Evolutionary conservation across 2,113 vertebrate genomes (phyloP).

Genomic region (Peromyscus californicus): DNA sequence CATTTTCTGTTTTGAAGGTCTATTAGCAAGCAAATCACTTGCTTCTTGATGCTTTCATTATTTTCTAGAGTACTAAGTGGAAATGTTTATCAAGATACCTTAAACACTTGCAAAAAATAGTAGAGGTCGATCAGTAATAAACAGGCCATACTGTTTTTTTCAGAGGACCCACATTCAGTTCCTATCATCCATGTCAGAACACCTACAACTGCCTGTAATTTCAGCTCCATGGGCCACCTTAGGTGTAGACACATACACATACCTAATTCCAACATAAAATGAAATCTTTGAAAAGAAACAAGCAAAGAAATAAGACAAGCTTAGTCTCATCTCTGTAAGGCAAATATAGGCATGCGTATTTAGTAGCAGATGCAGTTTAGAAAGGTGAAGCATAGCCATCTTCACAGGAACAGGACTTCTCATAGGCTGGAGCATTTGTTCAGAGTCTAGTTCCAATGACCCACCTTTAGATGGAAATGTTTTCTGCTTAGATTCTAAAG

Average conservation of each 20-base stretch:
- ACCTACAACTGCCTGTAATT: neutral
- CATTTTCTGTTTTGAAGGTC: constrained; percentile 76
- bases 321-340: constrained; percentile 36
- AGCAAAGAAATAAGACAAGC: constrained; percentile 24
- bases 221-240: neutral
- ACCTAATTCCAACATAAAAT: neutral
- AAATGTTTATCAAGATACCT: constrained; percentile 72
- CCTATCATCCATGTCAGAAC: neutral
- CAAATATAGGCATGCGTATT: constrained; percentile 36
- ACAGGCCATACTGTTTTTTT: neutral
- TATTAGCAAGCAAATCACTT: constrained; percentile 73
- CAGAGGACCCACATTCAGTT: neutral
- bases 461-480: neutral
- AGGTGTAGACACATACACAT: neutral
- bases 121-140: neutral
- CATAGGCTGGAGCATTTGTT: neutral
- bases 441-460: neutral
- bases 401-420: neutral
- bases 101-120: constrained; percentile 66
- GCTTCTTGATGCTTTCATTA: constrained; percentile 80
- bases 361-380: neutral
- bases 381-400: neutral
- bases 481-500: neutral
- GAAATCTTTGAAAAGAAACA: neutral
- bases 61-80: constrained; percentile 60